These are phyloP conservation scores for Lutraria rhynchaena DNA, from an alignment of 1,140 invertebrate genomes.

Conservation along the genomic window DNA sequence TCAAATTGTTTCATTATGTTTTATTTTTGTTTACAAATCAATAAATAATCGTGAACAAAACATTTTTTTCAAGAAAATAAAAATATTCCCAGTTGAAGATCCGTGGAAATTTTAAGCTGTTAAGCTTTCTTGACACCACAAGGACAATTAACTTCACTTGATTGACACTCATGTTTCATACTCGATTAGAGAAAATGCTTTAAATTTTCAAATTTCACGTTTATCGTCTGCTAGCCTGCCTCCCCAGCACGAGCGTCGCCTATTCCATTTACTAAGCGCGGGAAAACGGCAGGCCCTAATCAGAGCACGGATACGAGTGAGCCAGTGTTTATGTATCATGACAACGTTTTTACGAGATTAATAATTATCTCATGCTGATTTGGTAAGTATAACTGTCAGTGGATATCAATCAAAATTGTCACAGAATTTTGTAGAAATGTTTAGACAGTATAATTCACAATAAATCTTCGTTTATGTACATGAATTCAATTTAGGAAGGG, in stretches of 20 bases:
- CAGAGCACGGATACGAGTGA: conserved; percentile 29
- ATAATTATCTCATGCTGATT: conserved; percentile 40
- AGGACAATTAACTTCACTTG: conserved; percentile 33
- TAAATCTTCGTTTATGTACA: conserved; percentile 43
- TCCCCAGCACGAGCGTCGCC: conserved; percentile 52
- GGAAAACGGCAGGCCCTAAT: conserved; percentile 50
- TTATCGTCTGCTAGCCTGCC: conserved; percentile 48
- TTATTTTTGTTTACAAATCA: no score
- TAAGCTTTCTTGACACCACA: not conserved
- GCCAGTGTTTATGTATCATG: conserved; percentile 49
- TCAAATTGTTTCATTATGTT: no score
- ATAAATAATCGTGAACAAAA: no score
- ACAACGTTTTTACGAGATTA: conserved; percentile 58
- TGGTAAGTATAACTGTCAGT: conserved; percentile 54
- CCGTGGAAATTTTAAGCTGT: no score
- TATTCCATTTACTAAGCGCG: conserved; percentile 57
- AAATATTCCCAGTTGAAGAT: no score
- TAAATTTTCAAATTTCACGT: conserved; percentile 40
- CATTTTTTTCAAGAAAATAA: no score
- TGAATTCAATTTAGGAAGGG: conserved; percentile 19
- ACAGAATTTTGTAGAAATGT: conserved; percentile 36
- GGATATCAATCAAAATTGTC: conserved; percentile 56
- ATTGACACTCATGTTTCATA: conserved; percentile 55
- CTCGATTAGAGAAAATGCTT: conserved; percentile 47
- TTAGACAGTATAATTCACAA: conserved; percentile 24